Evolutionary conservation across 2,113 vertebrate species (phyloP).

Genomic region (Paradisaea rubra): DNA sequence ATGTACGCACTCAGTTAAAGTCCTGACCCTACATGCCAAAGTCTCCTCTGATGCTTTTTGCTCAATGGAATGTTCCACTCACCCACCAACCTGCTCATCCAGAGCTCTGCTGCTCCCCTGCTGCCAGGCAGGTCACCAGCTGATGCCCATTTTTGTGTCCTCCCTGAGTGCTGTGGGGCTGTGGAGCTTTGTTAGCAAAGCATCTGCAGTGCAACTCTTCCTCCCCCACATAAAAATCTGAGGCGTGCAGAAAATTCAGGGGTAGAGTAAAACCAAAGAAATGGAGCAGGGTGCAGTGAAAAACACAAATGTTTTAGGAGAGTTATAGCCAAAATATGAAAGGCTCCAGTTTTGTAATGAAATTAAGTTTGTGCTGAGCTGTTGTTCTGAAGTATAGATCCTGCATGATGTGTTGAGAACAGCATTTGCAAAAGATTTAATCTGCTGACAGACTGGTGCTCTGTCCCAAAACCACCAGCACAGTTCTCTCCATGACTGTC

Average conservation of each 20-base stretch:
- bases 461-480: neutral
- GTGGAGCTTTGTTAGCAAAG: neutral
- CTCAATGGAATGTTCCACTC: neutral
- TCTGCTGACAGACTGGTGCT: conserved; percentile 1
- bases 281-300: neutral
- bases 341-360: neutral
- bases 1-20: fast-evolving
- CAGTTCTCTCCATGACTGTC: neutral
- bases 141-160: neutral
- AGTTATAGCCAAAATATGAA: neutral
- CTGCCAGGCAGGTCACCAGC: neutral
- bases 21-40: neutral
- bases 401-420: neutral
- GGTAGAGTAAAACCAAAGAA: neutral
- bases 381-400: neutral
- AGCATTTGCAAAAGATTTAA: neutral
- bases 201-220: neutral
- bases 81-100: neutral
- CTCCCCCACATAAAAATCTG: neutral
- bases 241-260: neutral
- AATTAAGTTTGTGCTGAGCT: conserved; percentile 1
- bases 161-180: neutral
- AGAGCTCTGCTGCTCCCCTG: neutral
- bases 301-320: neutral
- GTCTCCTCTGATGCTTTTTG: neutral